Evolutionary conservation across 2,113 vertebrate species (phyloP).

Genomic region (Dipodomys stephensi): DNA sequence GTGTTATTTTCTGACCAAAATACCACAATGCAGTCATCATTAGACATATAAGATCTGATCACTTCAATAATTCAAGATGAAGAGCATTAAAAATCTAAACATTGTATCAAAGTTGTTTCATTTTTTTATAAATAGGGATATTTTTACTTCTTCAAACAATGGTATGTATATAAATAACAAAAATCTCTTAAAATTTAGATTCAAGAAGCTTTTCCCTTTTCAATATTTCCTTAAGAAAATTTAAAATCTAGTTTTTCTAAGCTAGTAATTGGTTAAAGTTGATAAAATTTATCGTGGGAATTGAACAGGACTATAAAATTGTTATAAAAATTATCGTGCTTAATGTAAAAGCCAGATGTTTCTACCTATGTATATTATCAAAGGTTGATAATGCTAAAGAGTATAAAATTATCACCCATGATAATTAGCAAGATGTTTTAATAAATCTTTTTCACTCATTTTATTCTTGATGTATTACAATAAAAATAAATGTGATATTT

Average conservation of each 20-base stretch:
- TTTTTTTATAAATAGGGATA: not conserved
- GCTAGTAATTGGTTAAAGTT: slow-evolving; percentile 52
- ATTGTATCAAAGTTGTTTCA: not conserved
- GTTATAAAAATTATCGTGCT: slow-evolving; percentile 34
- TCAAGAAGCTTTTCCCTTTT: slow-evolving; percentile 47
- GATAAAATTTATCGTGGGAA: not conserved
- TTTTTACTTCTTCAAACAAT: slow-evolving; percentile 2
- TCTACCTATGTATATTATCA: not conserved
- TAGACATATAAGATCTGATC: not conserved
- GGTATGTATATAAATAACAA: not conserved
- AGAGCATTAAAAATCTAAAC: not conserved
- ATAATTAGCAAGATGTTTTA: not conserved
- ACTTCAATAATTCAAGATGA: slow-evolving; percentile 38
- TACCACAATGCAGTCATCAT: not conserved
- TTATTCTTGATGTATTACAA: slow-evolving; percentile 25
- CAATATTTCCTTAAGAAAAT: slow-evolving; percentile 50
- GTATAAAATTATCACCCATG: too few relatives aligned
- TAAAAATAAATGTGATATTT: not conserved
- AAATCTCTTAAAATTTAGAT: slow-evolving; percentile 49
- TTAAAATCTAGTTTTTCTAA: not conserved
- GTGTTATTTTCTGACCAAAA: not conserved
- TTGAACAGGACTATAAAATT: not conserved
- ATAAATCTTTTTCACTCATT: not conserved
- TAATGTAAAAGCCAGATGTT: not conserved
- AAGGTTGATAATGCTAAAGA: too few relatives aligned